Evolutionary conservation across 2,113 vertebrate genomes (phyloP), one percentile per base, ranked within the genome.

Genomic region (Phrynosoma platyrhinos): DNA sequence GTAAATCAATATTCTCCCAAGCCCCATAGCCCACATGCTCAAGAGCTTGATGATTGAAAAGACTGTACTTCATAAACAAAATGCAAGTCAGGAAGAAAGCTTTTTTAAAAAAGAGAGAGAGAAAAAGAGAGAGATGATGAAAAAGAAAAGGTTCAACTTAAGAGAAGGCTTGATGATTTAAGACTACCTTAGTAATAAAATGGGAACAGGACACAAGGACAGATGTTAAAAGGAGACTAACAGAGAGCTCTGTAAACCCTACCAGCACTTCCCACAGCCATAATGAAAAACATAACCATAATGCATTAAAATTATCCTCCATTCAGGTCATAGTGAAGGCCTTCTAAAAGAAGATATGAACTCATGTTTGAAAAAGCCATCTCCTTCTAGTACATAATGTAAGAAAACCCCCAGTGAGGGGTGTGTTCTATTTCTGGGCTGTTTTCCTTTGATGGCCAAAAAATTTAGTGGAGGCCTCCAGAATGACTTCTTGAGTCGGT

Each of bases 1-100:
- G 5, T 93, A 95, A 95, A 95, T 93, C 94, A 85, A 5, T 87
- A 89, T 58, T 14, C 85, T 82, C 16, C 40, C 0, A 0, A 78
- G 92, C 90, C 86, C 90, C 79, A 64, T 86, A 27, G 88, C 87
- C 90, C 55, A 62, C 1, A 90, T 72, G 77, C 68, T 52, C 13
- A 86, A 90, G 84, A 53, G n/a, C 87, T 86, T 53, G 85, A 86
- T 91, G 85, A 25, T 1, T 91, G 90, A 0, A 12, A 91, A 86
- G 93, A 89, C 87, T 86, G 58, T 20, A 89, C 86, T 93, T 91
- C 81, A 53, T 76, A 55, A 87, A 88, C 86, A 20, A 87, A 84
- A 3, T 32, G 83, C 1, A 84, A 30, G 87, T 76, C 72, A 16
- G 88, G 92, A 88, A 87, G 82, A 81, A 9, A 79, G 80, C 79